Evolutionary conservation across 2,888 invertebrate species (phyloP).

Genomic region (Sinopyrophorus schimmeli): DNA sequence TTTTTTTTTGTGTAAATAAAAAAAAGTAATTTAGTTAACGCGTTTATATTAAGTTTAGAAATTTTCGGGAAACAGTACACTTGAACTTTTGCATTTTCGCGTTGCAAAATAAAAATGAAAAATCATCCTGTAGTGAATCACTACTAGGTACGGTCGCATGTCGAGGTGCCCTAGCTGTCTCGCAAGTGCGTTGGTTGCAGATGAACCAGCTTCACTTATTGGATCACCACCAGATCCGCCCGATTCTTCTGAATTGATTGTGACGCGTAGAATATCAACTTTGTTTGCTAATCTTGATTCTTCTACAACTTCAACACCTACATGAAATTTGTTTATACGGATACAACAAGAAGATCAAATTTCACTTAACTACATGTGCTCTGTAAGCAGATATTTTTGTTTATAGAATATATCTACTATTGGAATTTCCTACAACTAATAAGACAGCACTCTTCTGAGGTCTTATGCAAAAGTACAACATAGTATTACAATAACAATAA

Average conservation of each 20-base stretch:
- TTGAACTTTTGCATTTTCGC: too few species aligned
- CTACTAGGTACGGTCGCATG: slow-evolving; percentile 18
- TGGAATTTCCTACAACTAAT: neutral
- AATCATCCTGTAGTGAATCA: too few species aligned
- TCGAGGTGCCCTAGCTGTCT: slow-evolving; percentile 21
- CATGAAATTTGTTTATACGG: slow-evolving; percentile 37
- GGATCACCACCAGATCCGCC: slow-evolving; percentile 41
- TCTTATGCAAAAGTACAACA: slow-evolving; percentile 5
- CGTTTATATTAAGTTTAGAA: too few species aligned
- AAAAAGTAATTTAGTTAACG: too few species aligned
- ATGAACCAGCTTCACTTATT: slow-evolving; percentile 41
- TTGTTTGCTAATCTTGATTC: slow-evolving; percentile 48
- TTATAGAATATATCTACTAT: slow-evolving; percentile 3
- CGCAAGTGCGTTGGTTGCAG: slow-evolving; percentile 38
- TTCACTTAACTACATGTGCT: too few species aligned
- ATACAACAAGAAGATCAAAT: slow-evolving; percentile 17
- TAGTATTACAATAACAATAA: slow-evolving; percentile 7
- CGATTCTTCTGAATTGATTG: slow-evolving; percentile 44
- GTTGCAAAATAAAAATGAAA: too few species aligned
- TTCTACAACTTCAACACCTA: slow-evolving; percentile 47
- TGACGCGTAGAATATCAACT: slow-evolving; percentile 44
- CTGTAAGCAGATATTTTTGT: slow-evolving; percentile 13
- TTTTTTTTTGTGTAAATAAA: too few species aligned
- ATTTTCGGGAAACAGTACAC: too few species aligned
- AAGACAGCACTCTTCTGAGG: slow-evolving; percentile 14